These are phyloP conservation scores for Telenomus remus DNA, from an alignment of 1,140 invertebrate genomes.

Conservation along the genomic window DNA sequence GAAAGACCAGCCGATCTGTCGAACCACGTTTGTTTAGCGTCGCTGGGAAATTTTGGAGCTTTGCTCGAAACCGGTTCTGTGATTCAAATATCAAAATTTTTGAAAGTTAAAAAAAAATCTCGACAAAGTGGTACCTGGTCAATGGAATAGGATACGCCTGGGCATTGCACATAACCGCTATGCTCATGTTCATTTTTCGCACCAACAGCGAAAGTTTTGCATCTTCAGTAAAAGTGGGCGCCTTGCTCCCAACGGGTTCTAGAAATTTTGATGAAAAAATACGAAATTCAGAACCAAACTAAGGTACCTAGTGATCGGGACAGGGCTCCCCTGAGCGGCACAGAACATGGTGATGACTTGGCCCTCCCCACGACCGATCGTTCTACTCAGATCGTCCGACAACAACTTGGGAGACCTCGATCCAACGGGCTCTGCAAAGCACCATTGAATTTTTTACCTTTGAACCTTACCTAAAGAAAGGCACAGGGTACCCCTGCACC, in stretches of 20 bases:
- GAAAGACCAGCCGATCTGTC: conserved; percentile 64
- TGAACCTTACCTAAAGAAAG: conserved; percentile 70
- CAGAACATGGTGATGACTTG: conserved; percentile 70
- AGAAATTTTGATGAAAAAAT: background rate
- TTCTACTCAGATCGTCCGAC: conserved; percentile 80
- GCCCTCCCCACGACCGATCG: conserved; percentile 72
- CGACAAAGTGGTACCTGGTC: conserved; percentile 78
- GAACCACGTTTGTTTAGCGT: conserved; percentile 72
- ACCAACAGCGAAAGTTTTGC: conserved; percentile 67
- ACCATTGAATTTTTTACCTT: conserved; percentile 9
- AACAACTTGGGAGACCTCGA: conserved; percentile 85
- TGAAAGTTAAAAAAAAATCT: background rate
- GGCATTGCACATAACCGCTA: conserved; percentile 80
- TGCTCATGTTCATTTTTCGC: conserved; percentile 69
- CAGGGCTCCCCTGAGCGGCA: conserved; percentile 73
- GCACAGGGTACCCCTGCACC: conserved; percentile 79
- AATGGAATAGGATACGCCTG: conserved; percentile 82
- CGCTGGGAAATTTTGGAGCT: conserved; percentile 78
- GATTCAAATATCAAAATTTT: conserved; percentile 10
- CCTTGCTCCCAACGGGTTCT: conserved; percentile 71
- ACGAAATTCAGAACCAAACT: conserved; percentile 3
- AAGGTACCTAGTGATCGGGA: conserved; percentile 74
- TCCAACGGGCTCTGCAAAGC: conserved; percentile 82
- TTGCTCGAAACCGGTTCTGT: conserved; percentile 80
- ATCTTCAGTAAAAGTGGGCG: conserved; percentile 66